phyloP scores from a whole-genome alignment of 2,113 vertebrate genomes.

The Ranitomeya imitator region DNA sequence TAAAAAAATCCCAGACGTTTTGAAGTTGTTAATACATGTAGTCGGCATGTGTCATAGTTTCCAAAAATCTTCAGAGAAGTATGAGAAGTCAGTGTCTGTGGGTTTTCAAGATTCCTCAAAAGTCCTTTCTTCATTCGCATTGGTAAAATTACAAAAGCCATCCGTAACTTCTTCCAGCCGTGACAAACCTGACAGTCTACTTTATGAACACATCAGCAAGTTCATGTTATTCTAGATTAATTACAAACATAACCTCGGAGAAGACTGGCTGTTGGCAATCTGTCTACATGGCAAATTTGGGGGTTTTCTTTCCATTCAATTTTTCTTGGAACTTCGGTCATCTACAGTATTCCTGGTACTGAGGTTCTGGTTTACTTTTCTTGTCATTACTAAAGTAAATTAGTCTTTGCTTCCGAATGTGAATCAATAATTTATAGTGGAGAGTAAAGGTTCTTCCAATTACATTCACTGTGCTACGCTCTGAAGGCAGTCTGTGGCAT shows the following conservation, averaged over 20 bases:
- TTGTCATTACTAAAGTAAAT: conserved; percentile 1
- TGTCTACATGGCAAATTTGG: neutral
- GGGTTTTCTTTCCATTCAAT: neutral
- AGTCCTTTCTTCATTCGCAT: neutral
- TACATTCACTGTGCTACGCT: neutral
- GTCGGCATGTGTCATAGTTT: conserved; percentile 27
- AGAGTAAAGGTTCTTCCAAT: neutral
- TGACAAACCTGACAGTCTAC: conserved; percentile 1
- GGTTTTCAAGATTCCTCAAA: conserved; percentile 1
- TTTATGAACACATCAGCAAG: neutral
- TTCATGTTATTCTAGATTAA: conserved; percentile 9
- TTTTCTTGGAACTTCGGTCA: neutral
- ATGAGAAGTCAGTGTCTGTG: neutral
- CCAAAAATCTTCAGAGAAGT: neutral
- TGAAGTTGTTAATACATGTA: neutral
- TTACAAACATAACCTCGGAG: neutral
- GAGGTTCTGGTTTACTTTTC: neutral
- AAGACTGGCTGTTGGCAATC: neutral
- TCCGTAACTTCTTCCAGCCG: neutral
- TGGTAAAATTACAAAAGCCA: conserved; percentile 1
- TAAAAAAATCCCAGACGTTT: neutral
- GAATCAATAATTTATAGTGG: neutral
- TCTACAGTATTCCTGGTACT: neutral
- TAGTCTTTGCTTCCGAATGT: neutral
- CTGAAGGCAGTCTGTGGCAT: neutral